Base-by-base conservation (phyloP, 2,888 invertebrate species). In the Stomorhina lunata region DNA sequence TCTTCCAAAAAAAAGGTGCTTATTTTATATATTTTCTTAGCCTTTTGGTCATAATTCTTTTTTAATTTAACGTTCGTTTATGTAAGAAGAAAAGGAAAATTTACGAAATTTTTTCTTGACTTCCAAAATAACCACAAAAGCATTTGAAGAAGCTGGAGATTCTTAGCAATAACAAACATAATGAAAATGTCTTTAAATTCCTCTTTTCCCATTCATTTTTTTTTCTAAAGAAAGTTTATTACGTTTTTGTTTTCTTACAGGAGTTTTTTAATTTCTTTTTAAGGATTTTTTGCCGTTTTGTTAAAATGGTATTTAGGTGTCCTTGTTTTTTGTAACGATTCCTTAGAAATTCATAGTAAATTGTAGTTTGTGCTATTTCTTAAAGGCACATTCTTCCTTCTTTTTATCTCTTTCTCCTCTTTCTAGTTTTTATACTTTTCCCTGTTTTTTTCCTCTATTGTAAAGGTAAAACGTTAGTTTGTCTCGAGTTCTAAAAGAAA, bases 161-260 rank as follows among this genome's bases (percentile, higher is more conserved):
- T n/a, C 22, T 7, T 50, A 10, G 34, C 59, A 32, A 12, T 50
- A 40, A 43, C 40, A 40, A 43, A 34, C 43, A 48, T 17, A 69
- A 43, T 9, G 32, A 65, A 9, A 57, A 40, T 27, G 15, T 69
- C 55, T 66, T 48, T 32, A 53, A 80, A 20, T 66, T 79, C 15
- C 4, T 68, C 17, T 48, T 45, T 71, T 65, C 6, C 27, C 4
- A 5, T n/a, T n/a, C 6, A 6, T 0, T 2, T 50, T 22, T 22
- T 29, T 68, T 66, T 61, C 32, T 20, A 29, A 72, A 61, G 59
- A 81, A 73, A 72, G 63, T 81, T 72, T 66, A 78, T 73, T 72
- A 63, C 43, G 59, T 55, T 66, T 78, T 72, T 76, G 20, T 76
- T 81, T 72, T 40, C 10, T 68, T 25, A 17, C 32, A 32, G 3